phyloP scores from a whole-genome alignment of 1,140 invertebrate species.

The Dufourea novaeangliae region DNA sequence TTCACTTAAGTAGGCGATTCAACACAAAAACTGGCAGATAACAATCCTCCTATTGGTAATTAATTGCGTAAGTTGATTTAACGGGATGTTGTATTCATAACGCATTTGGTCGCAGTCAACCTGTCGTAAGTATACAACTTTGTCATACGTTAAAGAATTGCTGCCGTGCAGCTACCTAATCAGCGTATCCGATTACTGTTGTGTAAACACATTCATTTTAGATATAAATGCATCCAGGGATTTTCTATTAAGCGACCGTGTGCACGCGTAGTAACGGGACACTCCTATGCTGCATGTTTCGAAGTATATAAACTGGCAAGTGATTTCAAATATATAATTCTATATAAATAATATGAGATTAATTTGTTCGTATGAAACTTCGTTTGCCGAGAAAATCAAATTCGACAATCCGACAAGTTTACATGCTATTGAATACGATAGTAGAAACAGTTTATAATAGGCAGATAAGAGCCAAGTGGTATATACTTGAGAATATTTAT shows the following conservation, averaged over 20 bases:
- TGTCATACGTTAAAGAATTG: constrained; percentile 30
- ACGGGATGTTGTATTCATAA: background rate
- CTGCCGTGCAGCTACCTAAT: constrained; percentile 1
- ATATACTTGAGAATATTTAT: too few relatives aligned
- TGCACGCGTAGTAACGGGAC: background rate
- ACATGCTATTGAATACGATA: too few relatives aligned
- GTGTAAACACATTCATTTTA: constrained; percentile 1
- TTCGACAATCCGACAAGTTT: too few relatives aligned
- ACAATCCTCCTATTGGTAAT: background rate
- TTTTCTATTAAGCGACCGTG: constrained; percentile 3
- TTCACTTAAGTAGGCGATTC: background rate
- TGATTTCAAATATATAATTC: too few relatives aligned
- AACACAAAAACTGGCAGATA: background rate
- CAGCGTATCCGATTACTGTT: constrained; percentile 14
- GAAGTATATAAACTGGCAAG: too few relatives aligned
- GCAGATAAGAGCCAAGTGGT: too few relatives aligned
- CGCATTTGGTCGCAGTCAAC: background rate
- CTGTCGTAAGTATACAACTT: constrained; percentile 30
- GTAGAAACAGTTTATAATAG: too few relatives aligned
- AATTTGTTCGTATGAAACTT: too few relatives aligned
- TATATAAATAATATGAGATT: too few relatives aligned
- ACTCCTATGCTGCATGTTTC: too few relatives aligned
- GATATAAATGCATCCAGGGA: background rate
- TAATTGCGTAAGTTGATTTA: constrained; percentile 10
- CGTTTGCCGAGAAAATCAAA: too few relatives aligned